Conservation (phyloP, 2,888 invertebrate genomes). For the Temnothorax ravouxi region DNA sequence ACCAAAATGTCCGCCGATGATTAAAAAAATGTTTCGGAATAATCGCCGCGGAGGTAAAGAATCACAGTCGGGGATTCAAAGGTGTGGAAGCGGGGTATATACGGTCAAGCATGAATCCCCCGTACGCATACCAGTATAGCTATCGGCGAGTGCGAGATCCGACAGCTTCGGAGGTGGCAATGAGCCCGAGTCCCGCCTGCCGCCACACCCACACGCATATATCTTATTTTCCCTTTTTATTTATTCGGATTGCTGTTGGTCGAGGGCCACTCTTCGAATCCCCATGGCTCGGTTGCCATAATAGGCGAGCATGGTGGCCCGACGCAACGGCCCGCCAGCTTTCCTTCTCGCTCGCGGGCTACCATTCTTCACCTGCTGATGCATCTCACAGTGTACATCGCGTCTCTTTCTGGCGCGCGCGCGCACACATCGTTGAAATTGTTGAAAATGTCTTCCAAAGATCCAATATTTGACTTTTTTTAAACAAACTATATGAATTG, state of each 20-base stretch:
- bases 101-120: slow-evolving; percentile 47
- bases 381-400: slow-evolving; percentile 64
- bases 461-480: not conserved
- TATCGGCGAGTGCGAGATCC: slow-evolving; percentile 82
- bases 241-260: slow-evolving; percentile 84
- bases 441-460: slow-evolving; percentile 35
- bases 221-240: slow-evolving; percentile 82
- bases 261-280: slow-evolving; percentile 79
- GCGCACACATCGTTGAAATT: not conserved
- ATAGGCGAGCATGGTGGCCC: slow-evolving; percentile 83
- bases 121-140: slow-evolving; percentile 64
- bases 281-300: slow-evolving; percentile 79
- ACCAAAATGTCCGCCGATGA: slow-evolving; percentile 23
- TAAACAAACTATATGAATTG: not conserved
- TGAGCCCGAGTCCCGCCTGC: slow-evolving; percentile 84
- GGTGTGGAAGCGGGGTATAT: slow-evolving; percentile 25
- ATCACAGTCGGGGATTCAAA: slow-evolving; percentile 7
- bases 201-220: slow-evolving; percentile 84
- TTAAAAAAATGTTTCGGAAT: slow-evolving; percentile 29
- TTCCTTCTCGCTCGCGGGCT: slow-evolving; percentile 70
- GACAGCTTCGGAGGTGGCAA: slow-evolving; percentile 85
- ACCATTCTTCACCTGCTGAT: slow-evolving; percentile 71
- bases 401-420: not conserved
- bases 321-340: slow-evolving; percentile 63
- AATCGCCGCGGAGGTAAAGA: not conserved